A percentile compares a stretch with the other conserved stretches of the same genome.
Conservation (phyloP, 2,797 vertebrate species). For the Morus bassanus region DNA sequence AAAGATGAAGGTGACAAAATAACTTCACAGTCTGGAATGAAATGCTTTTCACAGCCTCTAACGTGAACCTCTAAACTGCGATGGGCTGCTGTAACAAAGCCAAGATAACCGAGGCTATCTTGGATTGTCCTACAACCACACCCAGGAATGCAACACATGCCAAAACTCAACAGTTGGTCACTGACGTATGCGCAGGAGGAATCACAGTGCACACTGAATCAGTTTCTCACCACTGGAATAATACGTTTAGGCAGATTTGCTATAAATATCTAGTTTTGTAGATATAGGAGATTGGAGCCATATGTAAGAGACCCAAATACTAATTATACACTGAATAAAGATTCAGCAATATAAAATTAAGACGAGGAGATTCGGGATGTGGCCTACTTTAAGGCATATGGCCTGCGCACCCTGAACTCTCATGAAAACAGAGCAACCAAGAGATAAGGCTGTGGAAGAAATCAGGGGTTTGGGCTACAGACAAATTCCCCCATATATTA, state of each 20-base stretch:
- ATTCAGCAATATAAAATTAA: not conserved
- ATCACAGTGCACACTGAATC: not conserved
- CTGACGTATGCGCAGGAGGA: not conserved
- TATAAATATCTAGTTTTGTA: not conserved
- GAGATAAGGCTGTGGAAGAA: not conserved
- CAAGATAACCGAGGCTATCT: constrained; percentile 25
- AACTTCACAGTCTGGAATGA: not conserved
- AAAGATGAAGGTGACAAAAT: not conserved
- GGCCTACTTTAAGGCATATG: not conserved
- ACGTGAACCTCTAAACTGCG: not conserved
- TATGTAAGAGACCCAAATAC: not conserved
- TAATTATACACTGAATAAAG: not conserved
- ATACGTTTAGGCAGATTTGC: not conserved
- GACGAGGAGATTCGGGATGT: not conserved
- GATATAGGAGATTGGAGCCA: not conserved
- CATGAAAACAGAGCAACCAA: not conserved
- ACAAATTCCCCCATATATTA: not conserved
- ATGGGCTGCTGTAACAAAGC: constrained; percentile 1
- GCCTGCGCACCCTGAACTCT: not conserved
- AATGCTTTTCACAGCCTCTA: not conserved
- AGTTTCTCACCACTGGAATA: not conserved
- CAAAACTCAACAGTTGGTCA: constrained; percentile 7
- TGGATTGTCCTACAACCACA: constrained; percentile 40
- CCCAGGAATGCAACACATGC: constrained; percentile 10
- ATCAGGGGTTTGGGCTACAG: not conserved